Evolutionary conservation across 2,113 vertebrate genomes (phyloP), one percentile per base, ranked within the genome.

Genomic region (Gobio gobio): DNA sequence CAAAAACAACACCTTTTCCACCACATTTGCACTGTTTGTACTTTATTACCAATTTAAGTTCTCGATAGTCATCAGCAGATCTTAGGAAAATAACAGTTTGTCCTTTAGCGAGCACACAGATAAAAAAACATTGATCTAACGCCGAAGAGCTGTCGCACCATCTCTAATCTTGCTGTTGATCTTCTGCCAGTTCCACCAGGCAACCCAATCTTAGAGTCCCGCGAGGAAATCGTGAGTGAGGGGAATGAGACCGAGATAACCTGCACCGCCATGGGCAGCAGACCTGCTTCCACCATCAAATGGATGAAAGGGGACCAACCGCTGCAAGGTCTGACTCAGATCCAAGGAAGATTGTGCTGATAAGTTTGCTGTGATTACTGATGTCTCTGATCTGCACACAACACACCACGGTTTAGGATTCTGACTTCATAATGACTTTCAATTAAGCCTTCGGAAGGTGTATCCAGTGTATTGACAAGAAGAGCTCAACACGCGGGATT

Each of bases 261-360:
- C 94, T 99, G 98, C 92, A 98, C 95, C 0, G 96, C 97, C 90
- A 96, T 97, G 92, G 98, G 97, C 94, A 97, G 98, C 94, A 97
- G 97, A 91, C 98, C 98, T 58, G 96, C 97, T 81, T 97, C 97
- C 40, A 96, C 94, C 86, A 97, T 99, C 94, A 93, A 96, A 90
- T 99, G 98, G 98, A 96, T 98, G 95, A 99, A 99, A 93, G 97
- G 97, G 59, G 97, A 96, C 93, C 95, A 97, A 88, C 97, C 98
- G 91, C 95, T 99, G 20, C 94, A 94, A 58, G 98, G 98, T 99
- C 88, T 83, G 91, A 82, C 77, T 83, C 70, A 13, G 49, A 76
- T 75, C 29, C 68, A 78, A 58, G 64, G 20, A 47, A n/a, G 74
- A 64, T 78, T 68, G 59, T 81, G 24, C 45, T 9, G 78, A 81